Base-by-base conservation (phyloP, 2,797 vertebrate genomes). In the Lacerta bilineata region DNA sequence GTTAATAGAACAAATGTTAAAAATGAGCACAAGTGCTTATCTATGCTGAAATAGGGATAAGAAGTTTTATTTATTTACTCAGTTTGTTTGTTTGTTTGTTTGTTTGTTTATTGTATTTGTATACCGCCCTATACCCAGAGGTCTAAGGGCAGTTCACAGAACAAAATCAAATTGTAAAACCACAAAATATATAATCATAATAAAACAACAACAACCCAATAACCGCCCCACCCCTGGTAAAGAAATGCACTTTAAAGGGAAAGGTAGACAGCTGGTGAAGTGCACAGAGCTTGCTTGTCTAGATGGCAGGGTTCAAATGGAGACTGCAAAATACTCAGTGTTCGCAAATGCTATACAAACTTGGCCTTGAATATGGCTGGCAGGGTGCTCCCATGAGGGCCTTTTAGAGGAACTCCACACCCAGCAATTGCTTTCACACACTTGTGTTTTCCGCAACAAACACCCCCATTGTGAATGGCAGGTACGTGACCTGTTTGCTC, bases 301-400 rank as follows among this genome's bases (percentile, higher is more conserved):
- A 13, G 69, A 15, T 2, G 36, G 18, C 17, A 36, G 2, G 20
- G 39, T 0, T 0, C 4, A n/a, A 41, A 20, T 68, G 46, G 7
- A 2, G 87, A 74, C 88, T 88, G 64, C 41, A 86, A 81, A 46
- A 68, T 6, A 18, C 27, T 20, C 17, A 0, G 61, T 90, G 89
- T 25, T 83, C 13, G 25, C 74, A 83, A 66, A 39, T 36, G 18
- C 36, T 23, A 36, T 20, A 61, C 11, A 39, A 36, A 10, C 17
- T 80, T 80, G 79, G 20, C 18, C 61, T 80, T 61, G 79, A 39
- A 33, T 20, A 33, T 33, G 33, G 79, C 20, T 8, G 8, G 8
- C 29, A 59, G 29, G 33, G 79, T 64, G 55, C 33, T 80, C 36
- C 5, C 33, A 27, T n/a, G 27, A 11, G 27, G 11, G 2, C 66